Evolutionary conservation across 1,140 invertebrate species (phyloP), one percentile per base, ranked within the genome.

Genomic region (Theocolax elegans): DNA sequence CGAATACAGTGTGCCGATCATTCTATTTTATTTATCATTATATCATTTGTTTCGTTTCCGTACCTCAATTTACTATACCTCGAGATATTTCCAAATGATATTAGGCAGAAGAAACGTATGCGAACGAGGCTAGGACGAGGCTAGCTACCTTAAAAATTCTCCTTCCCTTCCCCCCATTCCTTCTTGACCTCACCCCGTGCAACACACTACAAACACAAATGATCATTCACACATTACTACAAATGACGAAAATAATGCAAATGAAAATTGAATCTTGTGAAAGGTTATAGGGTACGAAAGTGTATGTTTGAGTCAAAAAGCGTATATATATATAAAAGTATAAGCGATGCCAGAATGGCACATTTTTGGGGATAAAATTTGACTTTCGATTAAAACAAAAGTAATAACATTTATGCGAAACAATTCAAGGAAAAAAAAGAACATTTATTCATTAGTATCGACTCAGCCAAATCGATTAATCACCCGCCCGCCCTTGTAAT

Each of bases 111-210:
- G 31, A 58, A 72, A 46, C 38, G 68, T 75, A 72, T 79, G 82
- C 81, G 79, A 77, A 80, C 81, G 84, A 85, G 83, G 84, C 84
- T 85, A 80, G 83, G 81, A 83, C 81, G 82, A 84, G 79, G 80
- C 82, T 85, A 85, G 83, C 81, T 83, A 83, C 81, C 81, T 80
- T 79, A 65, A 72, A 82, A 82, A 72, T 73, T 35, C 38, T 29
- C 70, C 74, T n/a, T n/a, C n/a, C n/a, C n/a, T n/a, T n/a, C n/a
- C n/a, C n/a, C n/a, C 76, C 76, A 40, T 69, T 75, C 74, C 73
- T 75, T 72, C 71, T 76, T 74, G 63, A 8, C 17, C n/a, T n/a
- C 6, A 6, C 48, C 19, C 48, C 48, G 19, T 7, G 23, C 7
- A 12, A 4, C 17, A 49, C 0, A 2, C 68, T 73, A 77, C 66